Conservation (phyloP, 2,797 vertebrate genomes). For the Tapirus indicus region DNA sequence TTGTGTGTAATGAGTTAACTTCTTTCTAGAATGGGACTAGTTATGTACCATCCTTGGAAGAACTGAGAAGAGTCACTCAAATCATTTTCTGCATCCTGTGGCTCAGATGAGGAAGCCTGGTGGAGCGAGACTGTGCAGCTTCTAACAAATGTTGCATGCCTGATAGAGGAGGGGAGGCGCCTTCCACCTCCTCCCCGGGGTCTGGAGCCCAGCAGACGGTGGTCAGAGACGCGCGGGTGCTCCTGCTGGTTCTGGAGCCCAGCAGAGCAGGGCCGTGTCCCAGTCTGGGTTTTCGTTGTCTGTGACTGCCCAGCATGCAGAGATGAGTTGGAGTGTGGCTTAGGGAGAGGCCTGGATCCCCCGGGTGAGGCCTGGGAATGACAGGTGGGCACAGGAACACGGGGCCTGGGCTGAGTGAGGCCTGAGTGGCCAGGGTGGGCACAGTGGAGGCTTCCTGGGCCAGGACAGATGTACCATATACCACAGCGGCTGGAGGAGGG, state of each 20-base stretch:
- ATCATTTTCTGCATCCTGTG: constrained; percentile 36
- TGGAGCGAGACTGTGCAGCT: constrained; percentile 1
- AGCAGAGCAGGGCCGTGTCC: not conserved
- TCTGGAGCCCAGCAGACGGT: not conserved
- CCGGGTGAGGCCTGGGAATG: not conserved
- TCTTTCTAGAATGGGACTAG: constrained; percentile 58
- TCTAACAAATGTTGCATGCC: constrained; percentile 38
- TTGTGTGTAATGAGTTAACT: constrained; percentile 55
- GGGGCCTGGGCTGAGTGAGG: not conserved
- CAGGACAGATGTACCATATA: not conserved
- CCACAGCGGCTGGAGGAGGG: not conserved
- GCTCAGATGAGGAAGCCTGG: not conserved
- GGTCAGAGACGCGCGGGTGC: not conserved
- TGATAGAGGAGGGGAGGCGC: not conserved
- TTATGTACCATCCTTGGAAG: constrained; percentile 47
- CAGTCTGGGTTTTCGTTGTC: not conserved
- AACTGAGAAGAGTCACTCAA: constrained; percentile 51
- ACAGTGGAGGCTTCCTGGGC: not conserved
- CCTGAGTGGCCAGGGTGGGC: not conserved
- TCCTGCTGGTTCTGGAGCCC: not conserved
- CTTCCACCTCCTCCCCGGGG: not conserved
- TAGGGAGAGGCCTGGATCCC: not conserved
- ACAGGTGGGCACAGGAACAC: no score
- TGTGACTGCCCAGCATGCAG: not conserved
- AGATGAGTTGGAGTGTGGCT: not conserved